These are phyloP conservation scores for Rhagophthalmus giganteus DNA, from an alignment of 2,888 invertebrate genomes.

Conservation along the genomic window DNA sequence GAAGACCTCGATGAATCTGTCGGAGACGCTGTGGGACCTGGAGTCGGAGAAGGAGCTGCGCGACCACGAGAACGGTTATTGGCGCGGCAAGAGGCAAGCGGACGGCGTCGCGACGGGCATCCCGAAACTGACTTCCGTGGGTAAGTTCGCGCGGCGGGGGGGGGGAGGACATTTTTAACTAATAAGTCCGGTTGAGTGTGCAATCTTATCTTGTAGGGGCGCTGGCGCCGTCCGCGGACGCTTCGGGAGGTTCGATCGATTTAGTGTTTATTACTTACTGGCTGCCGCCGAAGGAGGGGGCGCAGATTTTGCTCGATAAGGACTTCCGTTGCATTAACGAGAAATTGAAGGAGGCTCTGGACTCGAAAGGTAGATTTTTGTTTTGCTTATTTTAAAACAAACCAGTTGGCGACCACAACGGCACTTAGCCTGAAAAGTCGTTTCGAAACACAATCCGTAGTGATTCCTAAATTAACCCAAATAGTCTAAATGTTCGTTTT, in stretches of 20 bases:
- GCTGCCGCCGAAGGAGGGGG: constrained; percentile 65
- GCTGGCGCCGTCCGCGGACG: constrained; percentile 43
- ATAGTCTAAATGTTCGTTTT: too few species aligned
- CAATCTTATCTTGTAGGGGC: constrained; percentile 47
- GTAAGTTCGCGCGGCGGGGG: too few species aligned
- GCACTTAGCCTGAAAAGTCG: too few species aligned
- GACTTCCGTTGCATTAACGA: constrained; percentile 69
- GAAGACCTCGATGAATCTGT: constrained; percentile 40
- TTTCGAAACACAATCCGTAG: too few species aligned
- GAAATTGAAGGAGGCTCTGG: constrained; percentile 44
- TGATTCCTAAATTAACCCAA: background rate
- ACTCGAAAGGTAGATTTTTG: constrained; percentile 41
- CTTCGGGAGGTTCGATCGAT: constrained; percentile 59
- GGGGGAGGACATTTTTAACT: too few species aligned
- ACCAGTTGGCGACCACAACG: too few species aligned
- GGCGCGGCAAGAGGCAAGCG: constrained; percentile 44
- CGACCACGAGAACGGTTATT: constrained; percentile 53
- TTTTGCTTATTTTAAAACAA: too few species aligned
- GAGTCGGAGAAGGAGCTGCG: constrained; percentile 61
- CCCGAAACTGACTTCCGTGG: constrained; percentile 51
- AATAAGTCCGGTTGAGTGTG: too few species aligned
- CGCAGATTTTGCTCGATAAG: constrained; percentile 61
- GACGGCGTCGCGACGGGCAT: constrained; percentile 35
- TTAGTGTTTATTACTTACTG: constrained; percentile 75
- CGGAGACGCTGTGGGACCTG: constrained; percentile 59